Evolutionary conservation across 2,797 vertebrate species (phyloP).

Genomic region (Mallotus villosus): DNA sequence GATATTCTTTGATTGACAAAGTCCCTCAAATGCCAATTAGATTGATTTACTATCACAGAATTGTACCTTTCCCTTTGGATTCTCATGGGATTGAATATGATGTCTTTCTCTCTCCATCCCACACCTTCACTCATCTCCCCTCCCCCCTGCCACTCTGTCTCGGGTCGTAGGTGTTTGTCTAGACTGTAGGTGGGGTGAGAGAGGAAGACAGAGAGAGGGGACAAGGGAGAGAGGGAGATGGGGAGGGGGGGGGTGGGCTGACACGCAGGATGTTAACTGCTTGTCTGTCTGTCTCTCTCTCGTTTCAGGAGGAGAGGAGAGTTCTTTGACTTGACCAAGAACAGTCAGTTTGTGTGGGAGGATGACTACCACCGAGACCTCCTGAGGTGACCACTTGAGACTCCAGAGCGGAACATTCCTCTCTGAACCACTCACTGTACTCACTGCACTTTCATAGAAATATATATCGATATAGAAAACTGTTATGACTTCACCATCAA

Average conservation of each 20-base stretch:
- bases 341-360: slow-evolving; percentile 89
- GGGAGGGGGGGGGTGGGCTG: slow-evolving; percentile 1
- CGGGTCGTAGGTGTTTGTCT: not conserved
- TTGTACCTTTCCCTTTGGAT: not conserved
- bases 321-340: slow-evolving; percentile 94
- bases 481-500: not conserved
- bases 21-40: not conserved
- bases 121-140: not conserved
- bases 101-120: not conserved
- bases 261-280: slow-evolving; percentile 19
- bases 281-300: not conserved
- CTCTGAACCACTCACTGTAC: too few species aligned
- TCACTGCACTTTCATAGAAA: not conserved
- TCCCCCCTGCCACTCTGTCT: not conserved
- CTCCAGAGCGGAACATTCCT: too few species aligned
- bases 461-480: not conserved
- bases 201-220: slow-evolving; percentile 3
- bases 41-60: not conserved
- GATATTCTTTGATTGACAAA: too few species aligned
- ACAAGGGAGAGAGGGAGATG: not conserved
- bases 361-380: slow-evolving; percentile 88
- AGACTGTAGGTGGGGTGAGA: slow-evolving; percentile 11
- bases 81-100: not conserved
- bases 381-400: slow-evolving; percentile 75
- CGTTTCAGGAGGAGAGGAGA: slow-evolving; percentile 86